Conservation (phyloP, 2,113 vertebrate genomes). For the Coryphaenoides rupestris region DNA sequence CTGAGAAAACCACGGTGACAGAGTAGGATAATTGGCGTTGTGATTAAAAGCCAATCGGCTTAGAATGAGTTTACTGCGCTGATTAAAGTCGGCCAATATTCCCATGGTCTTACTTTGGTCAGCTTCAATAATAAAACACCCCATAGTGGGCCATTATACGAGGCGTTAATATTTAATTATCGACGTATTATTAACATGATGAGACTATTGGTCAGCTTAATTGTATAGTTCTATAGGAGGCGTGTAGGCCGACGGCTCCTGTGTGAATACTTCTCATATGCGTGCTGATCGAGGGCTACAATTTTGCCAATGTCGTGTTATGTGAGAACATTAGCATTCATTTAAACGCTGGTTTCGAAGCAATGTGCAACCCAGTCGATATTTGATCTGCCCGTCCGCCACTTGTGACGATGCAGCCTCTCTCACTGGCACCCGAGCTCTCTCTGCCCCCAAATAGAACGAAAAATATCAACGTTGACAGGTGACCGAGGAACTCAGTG, state of each 20-base stretch:
- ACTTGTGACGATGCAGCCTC: slow-evolving; percentile 37
- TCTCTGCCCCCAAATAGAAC: slow-evolving; percentile 57
- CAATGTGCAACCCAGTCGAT: slow-evolving; percentile 56
- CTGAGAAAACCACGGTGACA: too few species aligned
- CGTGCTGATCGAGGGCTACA: slow-evolving; percentile 31
- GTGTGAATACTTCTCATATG: slow-evolving; percentile 28
- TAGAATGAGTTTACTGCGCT: too few species aligned
- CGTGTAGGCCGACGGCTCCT: not conserved
- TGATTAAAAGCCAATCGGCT: too few species aligned
- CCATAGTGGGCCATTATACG: too few species aligned
- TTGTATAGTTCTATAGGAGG: too few species aligned
- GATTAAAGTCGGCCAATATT: too few species aligned
- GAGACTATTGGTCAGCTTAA: too few species aligned
- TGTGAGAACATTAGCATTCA: slow-evolving; percentile 60
- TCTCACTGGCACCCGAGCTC: slow-evolving; percentile 27
- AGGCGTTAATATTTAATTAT: too few species aligned
- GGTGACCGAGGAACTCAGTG: slow-evolving; percentile 26
- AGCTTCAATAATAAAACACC: too few species aligned
- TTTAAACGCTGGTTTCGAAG: slow-evolving; percentile 56
- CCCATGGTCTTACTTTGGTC: too few species aligned
- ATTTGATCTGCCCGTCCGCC: slow-evolving; percentile 52
- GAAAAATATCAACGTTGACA: slow-evolving; percentile 47
- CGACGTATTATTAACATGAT: too few species aligned
- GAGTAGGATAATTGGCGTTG: too few species aligned
- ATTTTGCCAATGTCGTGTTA: slow-evolving; percentile 57